Evolutionary conservation across 2,888 invertebrate genomes (phyloP).

Genomic region (Synergus umbraculus): DNA sequence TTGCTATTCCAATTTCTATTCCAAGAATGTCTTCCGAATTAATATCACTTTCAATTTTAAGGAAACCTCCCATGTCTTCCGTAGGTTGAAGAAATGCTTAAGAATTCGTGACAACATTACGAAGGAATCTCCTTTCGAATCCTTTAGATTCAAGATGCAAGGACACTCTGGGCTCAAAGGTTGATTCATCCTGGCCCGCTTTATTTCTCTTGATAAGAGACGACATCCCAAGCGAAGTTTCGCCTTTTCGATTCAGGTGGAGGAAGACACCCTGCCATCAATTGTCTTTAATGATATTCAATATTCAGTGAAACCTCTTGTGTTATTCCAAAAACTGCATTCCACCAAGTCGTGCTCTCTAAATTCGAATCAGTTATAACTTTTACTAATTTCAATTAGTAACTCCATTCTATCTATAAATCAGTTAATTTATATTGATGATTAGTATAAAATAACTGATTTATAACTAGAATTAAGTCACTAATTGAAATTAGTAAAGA

Average conservation of each 20-base stretch:
- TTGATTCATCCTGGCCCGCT: slow-evolving; percentile 45
- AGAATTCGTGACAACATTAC: slow-evolving; percentile 69
- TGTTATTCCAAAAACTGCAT: slow-evolving; percentile 16
- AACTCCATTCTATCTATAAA: too few species aligned
- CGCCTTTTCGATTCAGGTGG: not conserved
- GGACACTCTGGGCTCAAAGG: slow-evolving; percentile 65
- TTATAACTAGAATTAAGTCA: too few species aligned
- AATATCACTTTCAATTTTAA: slow-evolving; percentile 69
- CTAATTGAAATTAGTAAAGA: too few species aligned
- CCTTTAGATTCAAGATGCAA: slow-evolving; percentile 66
- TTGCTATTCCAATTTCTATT: slow-evolving; percentile 28
- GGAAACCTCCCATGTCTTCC: slow-evolving; percentile 61
- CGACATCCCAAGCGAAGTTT: not conserved
- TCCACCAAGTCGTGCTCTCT: not conserved
- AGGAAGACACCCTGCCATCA: not conserved
- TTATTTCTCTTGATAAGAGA: slow-evolving; percentile 28
- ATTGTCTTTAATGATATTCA: not conserved
- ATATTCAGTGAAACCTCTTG: not conserved
- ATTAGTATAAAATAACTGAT: too few species aligned
- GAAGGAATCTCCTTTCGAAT: slow-evolving; percentile 72
- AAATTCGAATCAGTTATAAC: too few species aligned
- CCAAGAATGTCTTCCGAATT: slow-evolving; percentile 54
- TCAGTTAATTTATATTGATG: too few species aligned
- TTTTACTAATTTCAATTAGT: too few species aligned
- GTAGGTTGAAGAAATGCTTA: slow-evolving; percentile 63